Base-by-base conservation (phyloP, 1,140 invertebrate species). In the Agrilus planipennis region DNA sequence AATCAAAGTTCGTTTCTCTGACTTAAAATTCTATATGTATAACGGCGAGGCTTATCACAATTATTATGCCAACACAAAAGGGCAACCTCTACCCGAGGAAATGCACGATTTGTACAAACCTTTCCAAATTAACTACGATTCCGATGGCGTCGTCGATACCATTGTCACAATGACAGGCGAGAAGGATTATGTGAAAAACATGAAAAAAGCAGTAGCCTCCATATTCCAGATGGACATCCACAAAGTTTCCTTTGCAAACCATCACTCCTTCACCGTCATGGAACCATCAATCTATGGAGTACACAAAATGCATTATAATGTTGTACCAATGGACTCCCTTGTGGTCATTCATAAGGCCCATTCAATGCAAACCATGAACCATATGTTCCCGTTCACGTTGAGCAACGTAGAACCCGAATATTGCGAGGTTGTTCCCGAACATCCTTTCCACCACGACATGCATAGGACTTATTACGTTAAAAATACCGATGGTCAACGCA, bases 161-260 rank as follows among this genome's bases (percentile, higher is more conserved):
- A 40, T 53, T 15, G 34, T 23, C 0, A 42, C 39, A 2, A 46
- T 49, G 9, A 17, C 18, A 10, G 14, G 45, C 2, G 60, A 67
- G 34, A 41, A 40, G 4, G 44, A 41, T 34, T 65, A 53, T 47
- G 60, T 58, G 0, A 49, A 38, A 21, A 66, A 69, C 31, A 57
- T 68, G 9, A 65, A 68, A 32, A 52, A 57, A 27, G 54, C 52
- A 9, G 54, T 68, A 14, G 62, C 51, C 0, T 53, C 57, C 5
- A 51, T 62, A 39, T 16, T 69, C 18, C 58, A 65, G 30, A 23
- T 67, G 38, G 55, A 66, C 28, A 27, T 56, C 28, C 25, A 44
- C 11, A 37, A 47, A 23, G 14, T 50, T 11, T 11, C 41, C 9
- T 41, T 41, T 18, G 27, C 44, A 18, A 19, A 17, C 10, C 18